A percentile compares a stretch with the other conserved stretches of the same genome.
phyloP scores from a whole-genome alignment of 2,888 invertebrate species.

The Phasia obesa region DNA sequence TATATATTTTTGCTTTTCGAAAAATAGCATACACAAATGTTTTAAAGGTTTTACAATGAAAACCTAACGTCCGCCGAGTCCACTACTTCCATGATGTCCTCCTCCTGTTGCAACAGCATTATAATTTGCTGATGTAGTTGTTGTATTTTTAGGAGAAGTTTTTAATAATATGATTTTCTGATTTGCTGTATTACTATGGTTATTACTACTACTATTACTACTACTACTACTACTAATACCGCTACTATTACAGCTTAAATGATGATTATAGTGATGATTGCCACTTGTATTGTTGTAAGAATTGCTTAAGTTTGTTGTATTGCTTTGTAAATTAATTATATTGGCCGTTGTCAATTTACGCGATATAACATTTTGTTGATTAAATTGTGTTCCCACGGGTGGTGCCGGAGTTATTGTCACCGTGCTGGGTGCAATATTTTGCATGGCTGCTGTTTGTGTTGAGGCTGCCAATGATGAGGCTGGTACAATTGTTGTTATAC shows the following conservation, averaged over 20 bases:
- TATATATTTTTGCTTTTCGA: background rate
- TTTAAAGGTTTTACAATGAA: background rate
- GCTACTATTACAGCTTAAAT: conserved; percentile 34
- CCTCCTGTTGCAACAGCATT: conserved; percentile 40
- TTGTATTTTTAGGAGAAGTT: conserved; percentile 72
- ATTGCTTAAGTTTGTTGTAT: conserved; percentile 63
- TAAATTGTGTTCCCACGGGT: conserved; percentile 68
- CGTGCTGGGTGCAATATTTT: conserved; percentile 77
- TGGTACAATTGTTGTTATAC: conserved; percentile 79
- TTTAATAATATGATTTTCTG: conserved; percentile 80
- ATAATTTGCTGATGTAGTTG: conserved; percentile 59
- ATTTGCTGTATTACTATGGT: conserved; percentile 72
- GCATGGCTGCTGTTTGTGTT: conserved; percentile 79
- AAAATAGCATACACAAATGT: background rate
- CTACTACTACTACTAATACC: conserved; percentile 54
- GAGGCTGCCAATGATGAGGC: conserved; percentile 79
- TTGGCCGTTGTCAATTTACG: conserved; percentile 70
- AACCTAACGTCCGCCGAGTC: conserved; percentile 44
- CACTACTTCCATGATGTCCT: conserved; percentile 9
- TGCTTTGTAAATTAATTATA: conserved; percentile 69
- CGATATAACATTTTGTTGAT: conserved; percentile 66
- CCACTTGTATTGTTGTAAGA: conserved; percentile 54
- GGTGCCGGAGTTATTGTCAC: conserved; percentile 80
- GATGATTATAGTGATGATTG: conserved; percentile 66
- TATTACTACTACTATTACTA: conserved; percentile 48